These are phyloP conservation scores for Heliornis fulica DNA, from an alignment of 2,113 vertebrate species.

Conservation along the genomic window DNA sequence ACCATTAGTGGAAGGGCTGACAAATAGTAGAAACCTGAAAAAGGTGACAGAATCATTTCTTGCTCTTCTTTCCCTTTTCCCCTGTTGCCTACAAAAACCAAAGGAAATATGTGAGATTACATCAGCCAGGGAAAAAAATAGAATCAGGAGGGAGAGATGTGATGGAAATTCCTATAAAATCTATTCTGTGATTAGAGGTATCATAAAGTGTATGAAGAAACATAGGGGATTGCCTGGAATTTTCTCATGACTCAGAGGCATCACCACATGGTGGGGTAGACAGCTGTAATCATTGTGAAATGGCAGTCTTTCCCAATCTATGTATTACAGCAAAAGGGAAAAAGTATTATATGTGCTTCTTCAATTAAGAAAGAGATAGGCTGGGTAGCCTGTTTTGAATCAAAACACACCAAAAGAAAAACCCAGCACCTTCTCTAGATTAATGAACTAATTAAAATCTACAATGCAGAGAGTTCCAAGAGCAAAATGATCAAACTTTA, in stretches of 20 bases:
- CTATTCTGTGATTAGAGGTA: slow-evolving; percentile 26
- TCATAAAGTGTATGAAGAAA: not conserved
- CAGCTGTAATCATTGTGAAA: not conserved
- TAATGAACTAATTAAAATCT: not conserved
- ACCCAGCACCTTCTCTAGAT: not conserved
- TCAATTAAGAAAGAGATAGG: not conserved
- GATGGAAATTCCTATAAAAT: slow-evolving; percentile 51
- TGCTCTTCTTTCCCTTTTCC: not conserved
- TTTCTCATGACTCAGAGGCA: slow-evolving; percentile 22
- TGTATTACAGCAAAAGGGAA: not conserved
- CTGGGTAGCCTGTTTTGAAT: not conserved
- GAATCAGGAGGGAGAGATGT: not conserved
- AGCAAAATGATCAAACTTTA: not conserved
- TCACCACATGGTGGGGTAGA: not conserved
- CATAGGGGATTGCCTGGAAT: slow-evolving; percentile 14
- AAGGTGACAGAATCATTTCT: not conserved
- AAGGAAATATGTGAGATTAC: not conserved
- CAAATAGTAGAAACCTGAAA: not conserved
- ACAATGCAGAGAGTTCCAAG: not conserved
- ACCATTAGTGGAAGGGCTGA: not conserved
- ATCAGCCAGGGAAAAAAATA: slow-evolving; percentile 15
- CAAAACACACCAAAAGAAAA: not conserved
- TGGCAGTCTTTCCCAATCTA: not conserved
- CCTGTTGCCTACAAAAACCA: not conserved
- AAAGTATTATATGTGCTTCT: not conserved